Conservation (phyloP, 2,797 vertebrate species). For the Sebastes kiyomatsui region DNA sequence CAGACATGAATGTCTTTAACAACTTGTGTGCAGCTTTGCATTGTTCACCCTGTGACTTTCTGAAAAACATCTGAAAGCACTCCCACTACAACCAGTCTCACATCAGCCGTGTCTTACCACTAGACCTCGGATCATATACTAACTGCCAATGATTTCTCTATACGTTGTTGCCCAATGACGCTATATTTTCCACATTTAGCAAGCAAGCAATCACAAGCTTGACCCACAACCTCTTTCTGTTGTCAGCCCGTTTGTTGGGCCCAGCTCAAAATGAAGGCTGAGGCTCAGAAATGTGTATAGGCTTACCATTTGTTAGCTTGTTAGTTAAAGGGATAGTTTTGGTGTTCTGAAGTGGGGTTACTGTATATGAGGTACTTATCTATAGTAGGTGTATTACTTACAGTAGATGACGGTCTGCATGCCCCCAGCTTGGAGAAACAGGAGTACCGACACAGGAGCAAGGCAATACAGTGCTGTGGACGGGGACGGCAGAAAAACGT, state of each 20-base stretch:
- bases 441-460: no score
- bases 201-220: not conserved
- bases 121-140: not conserved
- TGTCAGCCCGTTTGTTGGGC: not conserved
- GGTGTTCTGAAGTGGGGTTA: no score
- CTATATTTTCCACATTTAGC: not conserved
- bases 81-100: not conserved
- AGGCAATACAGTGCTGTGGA: no score
- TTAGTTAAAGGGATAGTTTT: not conserved
- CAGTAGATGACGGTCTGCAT: no score
- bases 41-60: not conserved
- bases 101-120: not conserved
- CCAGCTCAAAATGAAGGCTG: not conserved
- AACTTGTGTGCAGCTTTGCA: not conserved
- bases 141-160: not conserved
- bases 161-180: not conserved
- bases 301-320: not conserved
- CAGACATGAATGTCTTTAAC: not conserved
- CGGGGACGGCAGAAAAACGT: no score
- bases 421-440: no score
- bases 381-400: no score
- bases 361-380: no score
- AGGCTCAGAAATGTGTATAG: not conserved
- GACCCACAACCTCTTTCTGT: not conserved
- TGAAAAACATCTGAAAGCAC: not conserved